A percentile compares a stretch with the other conserved stretches of the same genome.
phyloP scores from a whole-genome alignment of 2,888 invertebrate species.

The Cotesia congregata region DNA sequence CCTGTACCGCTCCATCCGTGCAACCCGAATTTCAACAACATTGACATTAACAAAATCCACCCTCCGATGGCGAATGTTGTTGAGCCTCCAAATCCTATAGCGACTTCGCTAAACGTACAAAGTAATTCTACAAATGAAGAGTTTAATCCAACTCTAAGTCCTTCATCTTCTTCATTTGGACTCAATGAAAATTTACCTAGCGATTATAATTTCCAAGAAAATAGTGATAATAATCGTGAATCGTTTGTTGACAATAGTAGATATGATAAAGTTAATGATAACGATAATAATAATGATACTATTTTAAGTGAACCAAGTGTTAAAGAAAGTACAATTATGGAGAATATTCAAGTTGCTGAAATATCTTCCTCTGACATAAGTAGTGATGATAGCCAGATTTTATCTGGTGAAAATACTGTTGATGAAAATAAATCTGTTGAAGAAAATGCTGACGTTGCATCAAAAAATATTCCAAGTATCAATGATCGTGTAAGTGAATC shows the following conservation, averaged over 20 bases:
- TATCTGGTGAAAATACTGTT: not conserved
- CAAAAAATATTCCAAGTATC: not conserved
- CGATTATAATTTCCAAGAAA: not conserved
- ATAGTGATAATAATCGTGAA: not conserved
- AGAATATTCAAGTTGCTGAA: slow-evolving; percentile 62
- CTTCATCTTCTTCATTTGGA: not conserved
- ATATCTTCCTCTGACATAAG: slow-evolving; percentile 59
- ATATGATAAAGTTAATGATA: slow-evolving; percentile 6
- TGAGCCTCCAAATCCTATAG: not conserved
- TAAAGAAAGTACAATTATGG: slow-evolving; percentile 33
- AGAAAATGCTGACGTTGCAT: slow-evolving; percentile 3
- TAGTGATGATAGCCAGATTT: slow-evolving; percentile 16
- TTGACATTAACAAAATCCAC: not conserved
- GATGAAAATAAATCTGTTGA: not conserved
- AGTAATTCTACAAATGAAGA: not conserved
- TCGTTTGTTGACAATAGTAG: not conserved
- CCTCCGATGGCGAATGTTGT: not conserved
- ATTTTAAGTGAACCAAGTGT: not conserved
- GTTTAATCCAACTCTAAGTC: not conserved
- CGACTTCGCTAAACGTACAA: not conserved
- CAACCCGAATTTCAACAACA: slow-evolving; percentile 2
- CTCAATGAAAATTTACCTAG: not conserved
- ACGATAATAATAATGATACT: not conserved
- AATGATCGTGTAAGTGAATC: not conserved
- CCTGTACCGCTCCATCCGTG: slow-evolving; percentile 30